Evolutionary conservation across 2,888 invertebrate genomes (phyloP), one percentile per base, ranked within the genome.

Genomic region (Trichogramma dendrolimi): DNA sequence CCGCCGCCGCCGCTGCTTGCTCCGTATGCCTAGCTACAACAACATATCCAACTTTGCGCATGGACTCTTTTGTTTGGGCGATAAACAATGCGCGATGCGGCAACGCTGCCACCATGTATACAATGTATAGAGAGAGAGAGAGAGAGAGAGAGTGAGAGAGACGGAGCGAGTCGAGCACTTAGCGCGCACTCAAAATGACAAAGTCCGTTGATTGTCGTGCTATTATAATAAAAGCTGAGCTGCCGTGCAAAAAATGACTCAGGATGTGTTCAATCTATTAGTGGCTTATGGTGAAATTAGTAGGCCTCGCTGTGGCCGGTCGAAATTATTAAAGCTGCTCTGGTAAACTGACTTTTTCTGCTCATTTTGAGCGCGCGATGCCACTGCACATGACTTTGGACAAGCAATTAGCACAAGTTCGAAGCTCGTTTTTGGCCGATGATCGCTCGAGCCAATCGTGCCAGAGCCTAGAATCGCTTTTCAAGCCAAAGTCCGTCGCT

Each of bases 31-130:
- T 27, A 27, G 27, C 27, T 27, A 27, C 27, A 27, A 27, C 27
- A 27, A 27, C 27, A 27, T 27, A 27, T 27, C 27, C 27, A 27
- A 27, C 27, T 27, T 27, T 27, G 27, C 27, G 27, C 27, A 27
- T 27, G 2, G 27, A 27, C 54, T 65, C 77, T 78, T 77, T 78
- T 78, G 78, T 78, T 78, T 77, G 75, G 74, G 77, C 27, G 27
- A 27, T 27, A 78, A 77, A 78, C 78, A 78, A 78, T 78, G 75
- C 75, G 72, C 74, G 66, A 65, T 66, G 68, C 62, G 64, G n/a
- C 40, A 47, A 58, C 56, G 42, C 49, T 67, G 66, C 70, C 68
- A 66, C 64, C 64, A 67, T 54, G 63, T 62, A 63, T 44, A 54
- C n/a, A 27, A 46, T 10, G 2, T 14, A 40, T 39, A 50, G 41